A percentile compares a stretch with the other conserved stretches of the same genome.
These are phyloP conservation scores for Microctenopoma lineatum DNA, from an alignment of 2,797 vertebrate genomes.

Conservation along the genomic window DNA sequence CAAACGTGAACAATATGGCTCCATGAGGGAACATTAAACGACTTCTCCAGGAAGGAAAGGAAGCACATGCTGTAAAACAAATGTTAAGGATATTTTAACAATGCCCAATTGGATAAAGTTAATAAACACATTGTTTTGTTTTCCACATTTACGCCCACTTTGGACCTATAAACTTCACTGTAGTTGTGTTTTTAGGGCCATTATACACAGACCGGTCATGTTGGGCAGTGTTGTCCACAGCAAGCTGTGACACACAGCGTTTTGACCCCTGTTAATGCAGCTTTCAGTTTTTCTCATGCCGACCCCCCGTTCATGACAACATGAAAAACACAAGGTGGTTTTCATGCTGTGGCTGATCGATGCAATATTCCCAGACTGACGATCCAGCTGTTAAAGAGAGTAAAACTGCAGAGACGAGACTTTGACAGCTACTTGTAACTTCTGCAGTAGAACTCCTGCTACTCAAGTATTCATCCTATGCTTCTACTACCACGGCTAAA, in stretches of 20 bases:
- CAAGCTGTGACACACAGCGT: too few species aligned
- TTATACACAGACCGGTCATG: too few species aligned
- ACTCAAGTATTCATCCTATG: not conserved
- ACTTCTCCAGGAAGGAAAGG: constrained; percentile 15
- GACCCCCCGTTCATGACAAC: too few species aligned
- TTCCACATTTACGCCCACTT: not conserved
- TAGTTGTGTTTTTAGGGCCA: not conserved
- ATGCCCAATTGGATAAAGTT: not conserved
- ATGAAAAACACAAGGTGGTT: too few species aligned
- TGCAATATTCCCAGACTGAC: not conserved
- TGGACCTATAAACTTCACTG: not conserved
- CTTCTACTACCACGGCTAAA: not conserved
- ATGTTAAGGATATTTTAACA: constrained; percentile 4
- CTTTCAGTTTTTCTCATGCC: too few species aligned
- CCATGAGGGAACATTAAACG: constrained; percentile 3
- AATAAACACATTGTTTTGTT: not conserved
- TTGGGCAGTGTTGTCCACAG: too few species aligned
- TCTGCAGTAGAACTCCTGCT: not conserved
- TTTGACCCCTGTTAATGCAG: too few species aligned
- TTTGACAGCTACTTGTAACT: not conserved
- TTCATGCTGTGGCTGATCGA: too few species aligned
- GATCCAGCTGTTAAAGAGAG: not conserved
- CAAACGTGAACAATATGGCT: not conserved
- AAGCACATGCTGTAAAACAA: constrained; percentile 4
- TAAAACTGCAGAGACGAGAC: not conserved